Evolutionary conservation across 2,797 vertebrate genomes (phyloP), one percentile per base, ranked within the genome.

Genomic region (Tympanoctomys barrerae): DNA sequence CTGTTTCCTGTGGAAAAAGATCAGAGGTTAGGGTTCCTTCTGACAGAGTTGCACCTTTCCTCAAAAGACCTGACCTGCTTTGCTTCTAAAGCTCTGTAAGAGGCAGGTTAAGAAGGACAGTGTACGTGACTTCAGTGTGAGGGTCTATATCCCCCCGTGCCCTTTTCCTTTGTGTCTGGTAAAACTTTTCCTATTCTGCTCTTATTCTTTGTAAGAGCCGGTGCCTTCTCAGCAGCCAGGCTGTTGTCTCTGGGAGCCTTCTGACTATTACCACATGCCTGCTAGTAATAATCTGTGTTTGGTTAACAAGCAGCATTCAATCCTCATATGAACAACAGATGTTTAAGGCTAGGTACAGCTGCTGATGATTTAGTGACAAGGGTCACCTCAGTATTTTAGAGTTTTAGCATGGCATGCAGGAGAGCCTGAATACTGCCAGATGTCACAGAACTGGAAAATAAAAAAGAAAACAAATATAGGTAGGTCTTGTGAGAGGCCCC

Each of bases 241-340:
- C 46, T 19, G 1, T 26, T 26, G 62, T 95, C 88, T 89, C 79
- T 46, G 21, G 61, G 54, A 66, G 33, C 49, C 78, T 75, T 61
- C 77, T 79, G 77, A 54, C 80, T 83, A 57, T 64, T 13, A n/a
- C n/a, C 88, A 88, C 73, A 52, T 83, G 95, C 94, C 88, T 96
- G 64, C 64, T 70, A 90, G 66, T 92, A 82, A 92, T 96, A 84
- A 96, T 39, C 79, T 64, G 42, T 26, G n/a, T 68, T 88, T 87
- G 54, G 52, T 86, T 97, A 95, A 96, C 91, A 89, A 96, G 73
- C 71, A 96, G 52, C 95, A 93, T 84, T 82, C 79, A 77, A n/a
- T 77, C 94, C 90, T 79, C 54, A 62, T 91, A 96, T 92, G 92
- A 94, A 85, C 75, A 96, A 90, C 90, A 92, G 91, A 83, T 77